Evolutionary conservation across 2,888 invertebrate species (phyloP), one percentile per base, ranked within the genome.

Genomic region (Zonitis immaculata): DNA sequence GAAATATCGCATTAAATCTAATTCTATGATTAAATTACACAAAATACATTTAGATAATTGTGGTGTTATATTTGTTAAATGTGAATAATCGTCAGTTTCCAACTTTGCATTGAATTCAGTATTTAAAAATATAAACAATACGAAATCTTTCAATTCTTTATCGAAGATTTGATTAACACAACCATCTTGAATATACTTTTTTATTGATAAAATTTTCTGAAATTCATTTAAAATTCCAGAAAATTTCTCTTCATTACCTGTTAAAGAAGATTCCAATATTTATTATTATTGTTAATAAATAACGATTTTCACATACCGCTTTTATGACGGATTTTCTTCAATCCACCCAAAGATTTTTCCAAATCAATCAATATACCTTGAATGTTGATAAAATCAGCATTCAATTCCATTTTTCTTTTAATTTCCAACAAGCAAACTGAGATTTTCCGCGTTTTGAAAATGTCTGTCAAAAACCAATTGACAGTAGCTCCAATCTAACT

Each of bases 1-100:
- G 45, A 62, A 69, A 51, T 59, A 58, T 53, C 58, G 47, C 22
- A 56, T 51, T 26, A 71, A 49, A 56, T 69, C 59, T 27, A 71
- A 50, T 5, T 54, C 63, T 48, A 64, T 57, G 7, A 67, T 60
- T n/a, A 71, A 49, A 58, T 67, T 68, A 1, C 62, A 54, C 25
- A 73, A 57, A 9, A 74, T 44, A 56, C 72, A 74, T 61, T 67
- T 70, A 4, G 73, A 73, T 28, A 74, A 44, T 50, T 59, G 59
- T 1, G 73, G 71, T 42, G 68, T 62, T 44, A 68, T 66, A 45
- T 66, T 63, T 11, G 67, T 62, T 39, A 76, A 59, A 62, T 74
- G 73, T 4, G 57, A 45, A 58, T 66, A 68, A 48, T 70, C 68
- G 66, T 51, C 25, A 64, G 51, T 6, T 60, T 42, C 11, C 61